Evolutionary conservation across 1,140 invertebrate species (phyloP).

Genomic region (Drosophila trapezifrons): DNA sequence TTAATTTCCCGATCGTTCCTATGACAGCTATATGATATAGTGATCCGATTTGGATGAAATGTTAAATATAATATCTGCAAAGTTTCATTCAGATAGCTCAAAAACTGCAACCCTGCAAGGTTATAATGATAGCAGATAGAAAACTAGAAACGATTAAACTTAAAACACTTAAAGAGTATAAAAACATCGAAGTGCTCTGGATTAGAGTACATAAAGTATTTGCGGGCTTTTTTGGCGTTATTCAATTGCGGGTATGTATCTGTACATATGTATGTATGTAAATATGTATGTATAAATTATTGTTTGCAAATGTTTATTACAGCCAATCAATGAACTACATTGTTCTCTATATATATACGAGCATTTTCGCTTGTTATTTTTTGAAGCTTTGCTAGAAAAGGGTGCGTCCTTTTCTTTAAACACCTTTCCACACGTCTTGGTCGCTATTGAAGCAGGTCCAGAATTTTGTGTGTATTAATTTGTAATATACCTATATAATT

Average conservation of each 20-base stretch:
- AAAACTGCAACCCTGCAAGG: too few species aligned
- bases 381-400: not conserved
- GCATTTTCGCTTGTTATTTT: not conserved
- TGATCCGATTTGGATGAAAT: too few species aligned
- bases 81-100: too few species aligned
- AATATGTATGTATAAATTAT: not conserved
- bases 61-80: too few species aligned
- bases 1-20: too few species aligned
- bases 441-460: not conserved
- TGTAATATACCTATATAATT: not conserved
- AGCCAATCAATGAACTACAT: conserved; percentile 8
- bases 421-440: not conserved
- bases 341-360: conserved; percentile 6
- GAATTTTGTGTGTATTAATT: not conserved
- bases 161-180: not conserved
- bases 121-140: too few species aligned
- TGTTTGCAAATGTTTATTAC: not conserved
- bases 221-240: not conserved
- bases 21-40: too few species aligned
- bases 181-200: not conserved
- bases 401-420: not conserved
- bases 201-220: too few species aligned
- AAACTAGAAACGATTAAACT: too few species aligned
- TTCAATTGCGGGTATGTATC: not conserved
- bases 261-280: too few species aligned